Evolutionary conservation across 2,888 invertebrate genomes (phyloP).

Genomic region (Graphium colonna): DNA sequence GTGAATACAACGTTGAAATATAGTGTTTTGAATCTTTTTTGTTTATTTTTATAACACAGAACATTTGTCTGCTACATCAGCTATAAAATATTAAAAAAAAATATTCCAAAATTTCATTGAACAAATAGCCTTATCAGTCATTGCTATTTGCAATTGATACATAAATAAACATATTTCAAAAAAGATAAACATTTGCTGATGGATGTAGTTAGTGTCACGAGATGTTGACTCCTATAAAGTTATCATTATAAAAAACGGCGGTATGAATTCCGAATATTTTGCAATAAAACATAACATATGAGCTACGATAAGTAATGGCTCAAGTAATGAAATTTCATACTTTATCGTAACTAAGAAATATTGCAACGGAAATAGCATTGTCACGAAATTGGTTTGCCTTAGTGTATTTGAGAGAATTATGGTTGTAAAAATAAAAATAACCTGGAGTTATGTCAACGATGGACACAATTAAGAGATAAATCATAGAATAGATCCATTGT

Average conservation of each 20-base stretch:
- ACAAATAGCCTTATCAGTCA: conserved; percentile 22
- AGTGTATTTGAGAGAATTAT: conserved; percentile 53
- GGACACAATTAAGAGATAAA: conserved; percentile 74
- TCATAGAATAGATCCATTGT: conserved; percentile 70
- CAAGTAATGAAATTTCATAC: conserved; percentile 15
- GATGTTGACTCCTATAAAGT: conserved; percentile 10
- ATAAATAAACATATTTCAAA: not conserved
- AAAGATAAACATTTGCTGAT: not conserved
- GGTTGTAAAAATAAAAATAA: conserved; percentile 54
- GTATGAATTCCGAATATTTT: conserved; percentile 1
- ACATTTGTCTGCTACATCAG: no score
- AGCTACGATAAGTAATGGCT: conserved; percentile 5
- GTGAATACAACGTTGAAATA: no score
- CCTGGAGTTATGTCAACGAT: conserved; percentile 56
- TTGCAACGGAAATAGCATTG: conserved; percentile 23
- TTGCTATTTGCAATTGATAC: conserved; percentile 11
- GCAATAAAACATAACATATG: conserved; percentile 10
- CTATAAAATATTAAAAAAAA: conserved; percentile 5
- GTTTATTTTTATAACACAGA: no score
- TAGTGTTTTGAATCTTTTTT: no score
- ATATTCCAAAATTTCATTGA: conserved; percentile 15
- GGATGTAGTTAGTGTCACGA: conserved; percentile 1
- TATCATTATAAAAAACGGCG: conserved; percentile 6
- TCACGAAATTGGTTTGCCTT: conserved; percentile 32
- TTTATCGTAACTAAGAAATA: conserved; percentile 11